Evolutionary conservation across 2,888 invertebrate species (phyloP).

Genomic region (Caenorhabditis sp.): DNA sequence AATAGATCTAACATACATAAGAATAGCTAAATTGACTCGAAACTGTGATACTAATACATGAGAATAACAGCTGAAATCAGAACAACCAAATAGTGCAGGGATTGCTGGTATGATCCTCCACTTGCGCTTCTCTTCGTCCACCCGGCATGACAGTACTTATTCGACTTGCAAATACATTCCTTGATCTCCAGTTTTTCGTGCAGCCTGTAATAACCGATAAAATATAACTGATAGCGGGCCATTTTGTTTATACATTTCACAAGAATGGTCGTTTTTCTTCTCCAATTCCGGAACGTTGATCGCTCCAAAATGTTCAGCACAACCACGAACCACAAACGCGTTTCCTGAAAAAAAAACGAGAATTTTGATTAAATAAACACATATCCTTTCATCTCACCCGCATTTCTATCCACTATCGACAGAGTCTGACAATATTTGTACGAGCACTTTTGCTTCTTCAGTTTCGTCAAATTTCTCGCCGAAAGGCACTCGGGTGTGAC

Average conservation of each 20-base stretch:
- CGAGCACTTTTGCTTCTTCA: conserved; percentile 70
- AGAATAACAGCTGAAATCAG: background rate
- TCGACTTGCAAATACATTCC: conserved; percentile 74
- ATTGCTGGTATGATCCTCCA: conserved; percentile 5
- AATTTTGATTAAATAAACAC: too few relatives aligned
- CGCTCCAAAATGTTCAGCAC: conserved; percentile 76
- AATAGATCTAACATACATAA: too few relatives aligned
- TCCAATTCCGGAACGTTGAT: conserved; percentile 67
- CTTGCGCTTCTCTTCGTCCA: conserved; percentile 39
- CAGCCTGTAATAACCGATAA: conserved; percentile 55
- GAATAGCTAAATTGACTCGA: background rate
- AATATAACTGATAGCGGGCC: background rate
- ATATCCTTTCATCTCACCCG: too few relatives aligned
- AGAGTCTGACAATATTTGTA: conserved; percentile 74
- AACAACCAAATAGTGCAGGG: too few relatives aligned
- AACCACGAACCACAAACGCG: conserved; percentile 74
- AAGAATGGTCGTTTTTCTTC: conserved; percentile 68
- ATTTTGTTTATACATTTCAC: conserved; percentile 34
- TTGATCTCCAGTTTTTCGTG: conserved; percentile 74
- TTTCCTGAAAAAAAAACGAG: conserved; percentile 56
- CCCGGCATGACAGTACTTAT: conserved; percentile 74
- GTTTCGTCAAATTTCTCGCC: conserved; percentile 65
- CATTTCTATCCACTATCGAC: conserved; percentile 71
- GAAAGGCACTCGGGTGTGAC: conserved; percentile 68
- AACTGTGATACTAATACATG: background rate